Evolutionary conservation across 2,888 invertebrate genomes (phyloP).

Genomic region (Pyralis farinalis): DNA sequence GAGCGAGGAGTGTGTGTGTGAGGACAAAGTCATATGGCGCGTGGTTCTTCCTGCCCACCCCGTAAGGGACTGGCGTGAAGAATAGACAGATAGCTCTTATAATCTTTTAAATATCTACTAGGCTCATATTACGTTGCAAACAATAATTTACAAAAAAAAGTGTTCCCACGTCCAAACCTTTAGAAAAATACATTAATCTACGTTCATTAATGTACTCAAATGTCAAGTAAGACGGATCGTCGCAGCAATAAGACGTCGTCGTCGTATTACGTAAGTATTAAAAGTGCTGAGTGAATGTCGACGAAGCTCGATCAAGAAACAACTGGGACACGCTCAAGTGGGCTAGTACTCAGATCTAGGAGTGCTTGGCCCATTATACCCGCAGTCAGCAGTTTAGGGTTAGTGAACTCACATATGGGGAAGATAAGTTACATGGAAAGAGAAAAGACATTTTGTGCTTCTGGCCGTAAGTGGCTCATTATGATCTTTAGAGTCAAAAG

Average conservation of each 20-base stretch:
- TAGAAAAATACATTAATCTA: conserved; percentile 1
- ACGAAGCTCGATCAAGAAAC: conserved; percentile 27
- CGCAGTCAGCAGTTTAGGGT: conserved; percentile 39
- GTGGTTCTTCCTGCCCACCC: too few relatives aligned
- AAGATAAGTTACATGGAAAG: neutral
- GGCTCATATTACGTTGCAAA: too few relatives aligned
- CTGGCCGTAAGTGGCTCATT: too few relatives aligned
- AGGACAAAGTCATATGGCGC: too few relatives aligned
- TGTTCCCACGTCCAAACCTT: conserved; percentile 1
- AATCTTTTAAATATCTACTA: too few relatives aligned
- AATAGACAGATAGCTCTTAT: too few relatives aligned
- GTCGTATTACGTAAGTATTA: neutral
- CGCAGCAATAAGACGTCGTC: conserved; percentile 8
- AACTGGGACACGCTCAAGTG: conserved; percentile 42
- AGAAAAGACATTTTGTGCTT: neutral
- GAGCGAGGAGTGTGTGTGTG: too few relatives aligned
- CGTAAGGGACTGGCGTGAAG: too few relatives aligned
- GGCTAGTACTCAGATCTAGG: conserved; percentile 19
- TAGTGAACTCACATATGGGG: conserved; percentile 37
- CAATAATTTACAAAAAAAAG: neutral
- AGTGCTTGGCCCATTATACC: conserved; percentile 22
- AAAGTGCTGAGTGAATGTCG: neutral
- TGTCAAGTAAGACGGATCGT: conserved; percentile 10
- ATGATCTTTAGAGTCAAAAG: too few relatives aligned
- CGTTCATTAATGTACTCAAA: conserved; percentile 3